Evolutionary conservation across 2,797 vertebrate species (phyloP), one percentile per base, ranked within the genome.

Genomic region (Podarcis siculus): DNA sequence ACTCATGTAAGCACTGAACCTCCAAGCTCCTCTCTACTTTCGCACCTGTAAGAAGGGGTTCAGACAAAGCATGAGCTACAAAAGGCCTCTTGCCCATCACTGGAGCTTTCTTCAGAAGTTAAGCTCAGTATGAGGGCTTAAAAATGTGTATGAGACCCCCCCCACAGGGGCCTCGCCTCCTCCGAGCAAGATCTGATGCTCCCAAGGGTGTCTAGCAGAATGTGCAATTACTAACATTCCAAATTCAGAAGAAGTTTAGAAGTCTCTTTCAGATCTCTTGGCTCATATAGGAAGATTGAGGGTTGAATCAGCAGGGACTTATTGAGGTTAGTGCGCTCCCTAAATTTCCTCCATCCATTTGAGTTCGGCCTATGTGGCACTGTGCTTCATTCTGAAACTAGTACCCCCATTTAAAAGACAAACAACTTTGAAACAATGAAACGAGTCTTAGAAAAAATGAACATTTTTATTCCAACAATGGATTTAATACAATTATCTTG

Each of bases 401-500:
- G 72, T 8, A 35, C 30, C 6, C 32, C n/a, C 12, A 25, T 7
- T 30, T 45, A 37, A 67, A 32, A 45, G n/a, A 42, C 5, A 72
- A 2, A 27, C 0, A 13, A 45, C 3, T 21, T 39, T 37, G n/a
- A 49, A 82, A 78, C 19, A 67, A 83, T 4, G 32, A 61, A 83
- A 86, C 3, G 64, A 88, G 13, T 8, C 35, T 27, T 3, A 37
- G 15, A 66, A 25, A 39, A 76, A 21, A 83, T 49, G 49, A 49
- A 83, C 6, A 49, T 7, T 37, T 83, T 88, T 88, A 89, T 89
- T 85, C 35, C 64, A 8, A 72, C 8, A 87, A 64, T 23, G 6
- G 10, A 67, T 10, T 21, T n/a, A 64, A 77, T 37, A 79, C 75
- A 67, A 82, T 39, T 9, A 58, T 61, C 13, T 55, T 45, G 55